phyloP scores from a whole-genome alignment of 2,888 invertebrate genomes.

The Allacma fusca region DNA sequence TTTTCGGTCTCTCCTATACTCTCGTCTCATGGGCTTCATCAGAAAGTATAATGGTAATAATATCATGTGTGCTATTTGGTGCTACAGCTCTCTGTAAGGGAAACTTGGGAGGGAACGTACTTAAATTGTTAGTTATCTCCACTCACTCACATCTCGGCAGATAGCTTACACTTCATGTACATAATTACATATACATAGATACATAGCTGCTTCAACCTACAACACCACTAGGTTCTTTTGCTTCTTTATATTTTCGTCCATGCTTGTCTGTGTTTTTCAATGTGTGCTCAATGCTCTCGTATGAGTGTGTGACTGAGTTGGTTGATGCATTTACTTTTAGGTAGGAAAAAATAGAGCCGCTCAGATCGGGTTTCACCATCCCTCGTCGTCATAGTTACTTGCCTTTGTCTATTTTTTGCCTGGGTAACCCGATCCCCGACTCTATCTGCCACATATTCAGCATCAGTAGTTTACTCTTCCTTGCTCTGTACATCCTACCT shows the following conservation, averaged over 20 bases:
- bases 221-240: not conserved
- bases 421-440: slow-evolving; percentile 57
- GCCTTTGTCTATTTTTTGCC: slow-evolving; percentile 57
- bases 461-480: slow-evolving; percentile 7
- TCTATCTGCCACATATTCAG: slow-evolving; percentile 24
- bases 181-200: too few species aligned
- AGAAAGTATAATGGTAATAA: too few species aligned
- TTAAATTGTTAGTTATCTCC: too few species aligned
- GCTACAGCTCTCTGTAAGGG: too few species aligned
- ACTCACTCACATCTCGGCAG: too few species aligned
- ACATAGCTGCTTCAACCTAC: too few species aligned
- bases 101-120: too few species aligned
- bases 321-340: slow-evolving; percentile 41
- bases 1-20: too few species aligned
- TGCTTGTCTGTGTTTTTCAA: not conserved
- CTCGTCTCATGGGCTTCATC: too few species aligned
- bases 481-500: too few species aligned
- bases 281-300: not conserved
- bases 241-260: not conserved
- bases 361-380: slow-evolving; percentile 58
- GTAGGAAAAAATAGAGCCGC: slow-evolving; percentile 47
- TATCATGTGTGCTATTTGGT: too few species aligned
- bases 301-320: slow-evolving; percentile 10
- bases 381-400: slow-evolving; percentile 57
- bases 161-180: too few species aligned